These are phyloP conservation scores for Rhagonycha fulva DNA, from an alignment of 2,888 invertebrate genomes.

Conservation along the genomic window DNA sequence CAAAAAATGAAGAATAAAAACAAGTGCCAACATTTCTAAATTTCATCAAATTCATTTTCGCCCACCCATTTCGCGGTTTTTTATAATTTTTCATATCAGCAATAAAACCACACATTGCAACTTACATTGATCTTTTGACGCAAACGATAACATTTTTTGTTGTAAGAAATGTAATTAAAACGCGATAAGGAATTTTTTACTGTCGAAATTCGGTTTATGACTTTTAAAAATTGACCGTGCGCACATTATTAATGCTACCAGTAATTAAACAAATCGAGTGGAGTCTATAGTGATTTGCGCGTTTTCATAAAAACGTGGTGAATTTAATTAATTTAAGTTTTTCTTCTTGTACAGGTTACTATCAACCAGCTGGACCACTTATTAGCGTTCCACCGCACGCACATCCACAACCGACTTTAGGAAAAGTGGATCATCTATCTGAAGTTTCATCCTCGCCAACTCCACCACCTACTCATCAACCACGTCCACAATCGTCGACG, in stretches of 20 bases:
- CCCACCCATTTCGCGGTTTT: background rate
- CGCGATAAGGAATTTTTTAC: background rate
- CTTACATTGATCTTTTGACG: background rate
- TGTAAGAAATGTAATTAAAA: background rate
- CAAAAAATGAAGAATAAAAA: background rate
- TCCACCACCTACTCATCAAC: constrained; percentile 54
- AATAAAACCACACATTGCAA: background rate
- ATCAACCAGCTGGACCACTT: constrained; percentile 90
- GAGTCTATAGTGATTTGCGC: background rate
- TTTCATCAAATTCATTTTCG: background rate
- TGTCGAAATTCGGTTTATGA: background rate
- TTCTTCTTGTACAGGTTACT: constrained; percentile 71
- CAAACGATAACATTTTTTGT: background rate
- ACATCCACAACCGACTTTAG: constrained; percentile 55
- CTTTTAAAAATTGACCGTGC: background rate
- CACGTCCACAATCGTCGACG: constrained; percentile 49
- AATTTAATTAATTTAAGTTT: background rate
- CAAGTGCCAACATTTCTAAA: background rate
- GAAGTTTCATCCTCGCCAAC: constrained; percentile 61
- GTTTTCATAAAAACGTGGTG: background rate
- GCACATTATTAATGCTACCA: background rate
- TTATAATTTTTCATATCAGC: background rate
- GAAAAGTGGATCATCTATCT: constrained; percentile 53
- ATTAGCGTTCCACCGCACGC: constrained; percentile 67
- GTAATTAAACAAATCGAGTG: background rate